Evolutionary conservation across 2,113 vertebrate species (phyloP).

Genomic region (Dunckerocampus dactyliophorus): DNA sequence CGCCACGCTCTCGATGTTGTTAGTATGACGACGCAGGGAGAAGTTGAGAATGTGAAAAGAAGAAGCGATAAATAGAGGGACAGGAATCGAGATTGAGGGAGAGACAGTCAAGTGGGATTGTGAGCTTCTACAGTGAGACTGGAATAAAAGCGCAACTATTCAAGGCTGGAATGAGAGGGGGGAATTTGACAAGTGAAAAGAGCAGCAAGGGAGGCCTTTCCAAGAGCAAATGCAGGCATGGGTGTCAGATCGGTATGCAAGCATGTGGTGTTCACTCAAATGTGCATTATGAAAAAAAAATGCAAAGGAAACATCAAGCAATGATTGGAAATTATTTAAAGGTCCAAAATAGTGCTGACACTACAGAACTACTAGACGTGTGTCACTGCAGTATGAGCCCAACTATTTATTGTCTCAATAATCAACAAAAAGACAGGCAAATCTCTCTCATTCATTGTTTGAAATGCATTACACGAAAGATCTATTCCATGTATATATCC

Average conservation of each 20-base stretch:
- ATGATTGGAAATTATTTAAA: conserved; percentile 5
- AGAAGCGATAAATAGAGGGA: conserved; percentile 18
- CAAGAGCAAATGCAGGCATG: conserved; percentile 32
- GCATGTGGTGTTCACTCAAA: conserved; percentile 6
- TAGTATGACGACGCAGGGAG: conserved; percentile 30
- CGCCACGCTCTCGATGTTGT: conserved; percentile 43
- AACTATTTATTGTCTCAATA: neutral
- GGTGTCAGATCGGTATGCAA: conserved; percentile 33
- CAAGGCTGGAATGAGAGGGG: conserved; percentile 19
- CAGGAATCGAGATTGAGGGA: neutral
- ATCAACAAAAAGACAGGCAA: neutral
- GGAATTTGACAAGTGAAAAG: conserved; percentile 45
- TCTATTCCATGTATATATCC: neutral
- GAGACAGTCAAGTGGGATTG: conserved; percentile 3
- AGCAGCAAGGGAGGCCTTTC: conserved; percentile 17
- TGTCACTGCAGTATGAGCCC: neutral
- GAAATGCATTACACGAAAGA: neutral
- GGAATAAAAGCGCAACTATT: conserved; percentile 20
- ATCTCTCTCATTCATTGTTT: neutral
- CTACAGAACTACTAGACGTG: neutral
- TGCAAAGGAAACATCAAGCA: conserved; percentile 24
- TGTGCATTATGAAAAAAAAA: conserved; percentile 13
- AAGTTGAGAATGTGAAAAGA: conserved; percentile 33
- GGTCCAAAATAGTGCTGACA: neutral
- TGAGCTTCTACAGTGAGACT: conserved; percentile 11